Base-by-base conservation (phyloP, 2,888 invertebrate genomes). In the Nebria salina region DNA sequence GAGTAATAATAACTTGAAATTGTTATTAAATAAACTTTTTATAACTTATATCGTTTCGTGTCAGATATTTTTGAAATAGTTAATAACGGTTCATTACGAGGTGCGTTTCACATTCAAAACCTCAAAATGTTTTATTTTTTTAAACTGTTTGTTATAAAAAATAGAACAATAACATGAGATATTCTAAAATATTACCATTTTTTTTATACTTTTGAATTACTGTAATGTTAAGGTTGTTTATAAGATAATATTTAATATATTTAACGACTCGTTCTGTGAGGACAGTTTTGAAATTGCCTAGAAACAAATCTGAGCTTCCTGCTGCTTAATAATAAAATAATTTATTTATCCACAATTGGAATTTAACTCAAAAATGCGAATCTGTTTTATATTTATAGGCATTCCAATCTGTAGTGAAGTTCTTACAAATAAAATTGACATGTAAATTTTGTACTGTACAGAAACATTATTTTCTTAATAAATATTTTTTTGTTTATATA, bases 361-460 rank as follows among this genome's bases (percentile, higher is more conserved):
- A 7, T 11, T 54, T 54, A 43, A 8, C 43, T 43, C 43, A 43
- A 43, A 8, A 54, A 13, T 54, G 8, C 8, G 13, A 54, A 54
- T 54, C 54, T 54, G 54, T 3, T 13, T 8, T 54, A 11, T 25
- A 25, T 5, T 70, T 73, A 73, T 73, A 81, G 72, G 76, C 81
- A 81, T 81, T 81, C 81, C 81, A 81, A 20, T 41, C 54, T 54
- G 25, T 25, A 70, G 70, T 70, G 65, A 20, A 42, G 41, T 76
- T 81, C 11, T 72, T 81, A 41, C 4, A 34, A 15, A 34, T 72
- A 41, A 72, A 15, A 15, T 72, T 34, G 72, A 72, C n/a, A 15
- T 83, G 83, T 82, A 83, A 83, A 83, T 83, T 83, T 83, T 82
- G 82, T 83, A 83, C 82, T 83, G 83, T 83, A 83, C 83, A 83